Base-by-base conservation (phyloP, 2,797 vertebrate species). In the Eulemur mongoz region DNA sequence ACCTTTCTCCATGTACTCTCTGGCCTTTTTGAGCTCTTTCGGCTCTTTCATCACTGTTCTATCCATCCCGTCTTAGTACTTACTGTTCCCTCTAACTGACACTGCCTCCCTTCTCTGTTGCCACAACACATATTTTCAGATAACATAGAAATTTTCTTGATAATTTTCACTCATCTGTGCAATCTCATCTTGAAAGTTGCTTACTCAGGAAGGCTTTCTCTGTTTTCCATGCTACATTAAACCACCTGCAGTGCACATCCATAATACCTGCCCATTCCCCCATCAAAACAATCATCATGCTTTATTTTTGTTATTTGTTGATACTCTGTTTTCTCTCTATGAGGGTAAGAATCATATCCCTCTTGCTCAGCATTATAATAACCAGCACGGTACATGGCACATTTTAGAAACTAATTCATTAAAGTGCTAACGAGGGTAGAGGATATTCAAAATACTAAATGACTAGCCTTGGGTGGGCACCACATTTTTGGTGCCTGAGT, bases 231-330 rank as follows among this genome's bases (percentile, higher is more conserved):
- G 7, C 43, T 45, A 13, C 23, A 75, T 82, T 79, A 93, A 91
- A 54, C 25, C 40, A 32, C 20, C 20, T 76, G 25, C 14, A 22
- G 1, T 43, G 2, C n/a, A 15, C 7, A 59, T 92, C 38, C 40
- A 30, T 43, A 52, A 48, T 8, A 25, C 5, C 27, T 20, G 22
- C 6, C 35, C 23, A 0, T 72, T 32, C 48, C 14, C 2, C 2
- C 40, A 25, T 67, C 38, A 91, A 91, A 75, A 59, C 32, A 2
- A 61, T 45, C 40, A 61, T 11, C 20, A 73, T 52, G 57, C 13
- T 92, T 96, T 75, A 75, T 83, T 91, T 88, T 54, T n/a, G 13
- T 93, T 89, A 80, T 75, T 85, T 81, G 38, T 63, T 78, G 94
- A 67, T 67, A 54, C 27, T 40, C 40, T 72, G 9, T 69, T 73